These are phyloP conservation scores for Sceloporus undulatus DNA, from an alignment of 2,113 vertebrate species.

Conservation along the genomic window DNA sequence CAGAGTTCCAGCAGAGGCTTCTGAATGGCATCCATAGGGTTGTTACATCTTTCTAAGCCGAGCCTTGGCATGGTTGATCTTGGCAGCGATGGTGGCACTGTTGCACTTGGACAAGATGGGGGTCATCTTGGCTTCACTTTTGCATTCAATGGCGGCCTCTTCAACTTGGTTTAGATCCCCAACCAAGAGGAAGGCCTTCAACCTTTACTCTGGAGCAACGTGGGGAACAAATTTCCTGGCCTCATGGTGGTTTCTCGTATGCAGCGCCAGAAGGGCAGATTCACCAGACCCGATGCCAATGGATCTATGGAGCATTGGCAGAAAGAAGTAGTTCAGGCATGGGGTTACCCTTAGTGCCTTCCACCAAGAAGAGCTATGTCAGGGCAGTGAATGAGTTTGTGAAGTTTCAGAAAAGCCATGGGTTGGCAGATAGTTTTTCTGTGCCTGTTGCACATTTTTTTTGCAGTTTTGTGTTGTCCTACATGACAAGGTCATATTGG, in stretches of 20 bases:
- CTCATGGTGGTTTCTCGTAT: slow-evolving; percentile 82
- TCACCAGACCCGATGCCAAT: too few relatives aligned
- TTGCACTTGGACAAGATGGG: slow-evolving; percentile 86
- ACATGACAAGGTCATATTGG: neutral
- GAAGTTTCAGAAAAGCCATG: too few relatives aligned
- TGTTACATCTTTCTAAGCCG: slow-evolving; percentile 79
- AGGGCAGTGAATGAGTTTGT: too few relatives aligned
- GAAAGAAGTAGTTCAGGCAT: too few relatives aligned
- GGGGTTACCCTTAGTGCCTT: too few relatives aligned
- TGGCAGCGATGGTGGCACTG: slow-evolving; percentile 79
- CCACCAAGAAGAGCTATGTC: too few relatives aligned
- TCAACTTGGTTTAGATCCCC: slow-evolving; percentile 91
- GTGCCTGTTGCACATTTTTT: too few relatives aligned
- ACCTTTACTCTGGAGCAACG: slow-evolving; percentile 89
- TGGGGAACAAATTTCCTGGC: slow-evolving; percentile 91
- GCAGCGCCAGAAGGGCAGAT: too few relatives aligned
- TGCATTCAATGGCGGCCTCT: slow-evolving; percentile 87
- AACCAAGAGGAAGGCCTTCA: slow-evolving; percentile 89
- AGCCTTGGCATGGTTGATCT: slow-evolving; percentile 83
- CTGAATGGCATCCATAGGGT: accelerated
- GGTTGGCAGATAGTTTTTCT: too few relatives aligned
- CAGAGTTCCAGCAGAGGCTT: too few relatives aligned
- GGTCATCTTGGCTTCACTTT: slow-evolving; percentile 87
- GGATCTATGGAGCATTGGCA: too few relatives aligned
- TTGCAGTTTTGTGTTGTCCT: too few relatives aligned